Conservation (phyloP, 2,888 invertebrate species). For the Agonopterix subpropinquella region DNA sequence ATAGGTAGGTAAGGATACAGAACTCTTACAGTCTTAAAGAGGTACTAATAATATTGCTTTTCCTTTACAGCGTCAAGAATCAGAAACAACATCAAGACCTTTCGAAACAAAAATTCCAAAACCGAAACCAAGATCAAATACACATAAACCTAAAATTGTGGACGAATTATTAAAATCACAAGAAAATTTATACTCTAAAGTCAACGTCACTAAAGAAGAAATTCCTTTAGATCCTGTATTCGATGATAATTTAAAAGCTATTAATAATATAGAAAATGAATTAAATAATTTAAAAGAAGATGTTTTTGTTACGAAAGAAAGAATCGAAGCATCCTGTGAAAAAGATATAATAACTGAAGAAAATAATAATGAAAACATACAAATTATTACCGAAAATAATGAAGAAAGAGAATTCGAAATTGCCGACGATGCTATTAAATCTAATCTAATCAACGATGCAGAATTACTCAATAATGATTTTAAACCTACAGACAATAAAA, state of each 20-base stretch:
- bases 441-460: no score
- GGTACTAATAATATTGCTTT: background rate
- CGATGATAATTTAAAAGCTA: background rate
- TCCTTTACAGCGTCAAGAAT: constrained; percentile 18
- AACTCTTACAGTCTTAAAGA: background rate
- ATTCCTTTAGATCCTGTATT: background rate
- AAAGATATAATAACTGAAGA: no score
- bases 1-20: background rate
- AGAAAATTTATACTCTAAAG: background rate
- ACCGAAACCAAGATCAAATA: constrained; percentile 12
- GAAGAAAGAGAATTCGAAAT: no score
- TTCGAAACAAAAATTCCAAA: constrained; percentile 13
- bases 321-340: no score
- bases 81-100: constrained; percentile 7
- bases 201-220: background rate
- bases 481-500: no score
- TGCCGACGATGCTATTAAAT: no score
- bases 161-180: constrained; percentile 34
- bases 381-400: no score
- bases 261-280: background rate
- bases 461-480: no score
- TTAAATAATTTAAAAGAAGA: background rate
- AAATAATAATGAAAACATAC: no score
- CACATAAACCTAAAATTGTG: constrained; percentile 36
- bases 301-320: background rate